phyloP scores from a whole-genome alignment of 2,888 invertebrate species.

The Drosophila peninsularis region DNA sequence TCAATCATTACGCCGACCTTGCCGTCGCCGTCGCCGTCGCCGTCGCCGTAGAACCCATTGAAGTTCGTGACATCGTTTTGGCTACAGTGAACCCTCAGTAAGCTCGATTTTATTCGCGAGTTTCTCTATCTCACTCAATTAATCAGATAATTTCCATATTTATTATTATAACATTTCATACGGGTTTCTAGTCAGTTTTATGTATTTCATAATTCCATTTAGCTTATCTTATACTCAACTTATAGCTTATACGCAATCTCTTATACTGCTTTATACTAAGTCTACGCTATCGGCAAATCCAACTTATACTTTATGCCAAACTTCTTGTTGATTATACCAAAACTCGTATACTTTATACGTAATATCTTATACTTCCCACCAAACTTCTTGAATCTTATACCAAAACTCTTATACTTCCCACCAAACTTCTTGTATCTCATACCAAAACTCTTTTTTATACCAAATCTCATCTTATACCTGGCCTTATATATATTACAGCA shows the following conservation, averaged over 20 bases:
- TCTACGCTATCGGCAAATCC: too few relatives aligned
- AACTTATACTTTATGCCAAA: too few relatives aligned
- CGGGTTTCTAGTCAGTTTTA: background rate
- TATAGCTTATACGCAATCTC: background rate
- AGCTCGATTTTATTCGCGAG: background rate
- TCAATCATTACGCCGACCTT: slow-evolving; percentile 39
- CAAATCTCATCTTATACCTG: background rate
- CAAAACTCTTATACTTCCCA: too few relatives aligned
- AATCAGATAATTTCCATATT: slow-evolving; percentile 1
- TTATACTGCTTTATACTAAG: background rate
- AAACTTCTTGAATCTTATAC: background rate
- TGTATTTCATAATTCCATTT: background rate
- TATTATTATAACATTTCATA: background rate
- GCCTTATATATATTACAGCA: background rate
- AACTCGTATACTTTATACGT: background rate
- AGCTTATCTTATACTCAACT: background rate
- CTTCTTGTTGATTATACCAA: background rate
- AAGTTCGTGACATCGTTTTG: slow-evolving; percentile 18
- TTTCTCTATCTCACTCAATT: slow-evolving; percentile 4
- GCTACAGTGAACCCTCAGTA: slow-evolving; percentile 16
- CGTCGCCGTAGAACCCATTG: slow-evolving; percentile 26
- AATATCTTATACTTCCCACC: background rate
- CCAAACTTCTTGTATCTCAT: too few relatives aligned
- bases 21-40: slow-evolving; percentile 36
- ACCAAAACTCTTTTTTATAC: too few relatives aligned